Conservation (phyloP, 1,140 invertebrate genomes). For the Antheraea mylitta region DNA sequence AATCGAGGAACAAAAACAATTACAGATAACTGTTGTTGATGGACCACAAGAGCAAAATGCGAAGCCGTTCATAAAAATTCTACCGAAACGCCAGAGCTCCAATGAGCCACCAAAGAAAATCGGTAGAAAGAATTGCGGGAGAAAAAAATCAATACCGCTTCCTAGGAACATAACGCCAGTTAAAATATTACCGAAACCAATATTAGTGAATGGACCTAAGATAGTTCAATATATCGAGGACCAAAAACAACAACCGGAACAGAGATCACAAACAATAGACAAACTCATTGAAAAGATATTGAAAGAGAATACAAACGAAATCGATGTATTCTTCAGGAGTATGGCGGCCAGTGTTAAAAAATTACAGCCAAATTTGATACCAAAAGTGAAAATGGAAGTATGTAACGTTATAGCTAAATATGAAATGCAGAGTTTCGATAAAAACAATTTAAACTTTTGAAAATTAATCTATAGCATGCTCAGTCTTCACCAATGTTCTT, state of each 20-base stretch:
- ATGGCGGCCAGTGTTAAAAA: slow-evolving; percentile 74
- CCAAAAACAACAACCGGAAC: slow-evolving; percentile 47
- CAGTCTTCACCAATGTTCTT: neutral
- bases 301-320: slow-evolving; percentile 70
- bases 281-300: slow-evolving; percentile 67
- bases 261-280: slow-evolving; percentile 59
- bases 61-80: slow-evolving; percentile 53
- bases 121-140: slow-evolving; percentile 46
- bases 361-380: slow-evolving; percentile 69
- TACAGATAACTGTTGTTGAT: slow-evolving; percentile 67
- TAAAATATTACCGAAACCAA: slow-evolving; percentile 70
- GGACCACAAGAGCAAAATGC: slow-evolving; percentile 41
- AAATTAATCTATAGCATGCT: too few relatives aligned
- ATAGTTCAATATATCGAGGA: slow-evolving; percentile 61
- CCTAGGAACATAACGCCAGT: slow-evolving; percentile 58
- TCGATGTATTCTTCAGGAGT: slow-evolving; percentile 71
- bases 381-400: slow-evolving; percentile 74
- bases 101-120: slow-evolving; percentile 53
- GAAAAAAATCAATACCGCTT: slow-evolving; percentile 56
- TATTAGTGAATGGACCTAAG: slow-evolving; percentile 56
- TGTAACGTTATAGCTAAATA: slow-evolving; percentile 75
- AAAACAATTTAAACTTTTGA: slow-evolving; percentile 26
- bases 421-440: slow-evolving; percentile 73
- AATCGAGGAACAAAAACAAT: slow-evolving; percentile 22
- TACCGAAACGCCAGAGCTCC: slow-evolving; percentile 29